Evolutionary conservation across 2,888 invertebrate species (phyloP), one percentile per base, ranked within the genome.

Genomic region (Ecliptopera silaceata): DNA sequence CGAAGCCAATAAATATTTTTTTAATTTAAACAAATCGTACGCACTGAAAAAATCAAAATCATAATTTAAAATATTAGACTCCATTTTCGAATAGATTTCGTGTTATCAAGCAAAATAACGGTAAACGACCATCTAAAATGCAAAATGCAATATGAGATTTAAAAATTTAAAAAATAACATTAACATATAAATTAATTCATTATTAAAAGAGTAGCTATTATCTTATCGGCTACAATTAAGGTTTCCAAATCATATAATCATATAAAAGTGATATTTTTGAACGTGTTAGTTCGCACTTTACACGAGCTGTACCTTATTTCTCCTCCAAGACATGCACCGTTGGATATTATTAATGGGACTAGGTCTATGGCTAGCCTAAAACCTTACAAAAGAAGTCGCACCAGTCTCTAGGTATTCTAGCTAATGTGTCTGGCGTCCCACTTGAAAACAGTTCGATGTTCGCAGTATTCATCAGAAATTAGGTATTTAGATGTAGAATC

Each of bases 351-450:
- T 65, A 66, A 64, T 66, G 60, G 61, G 61, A 52, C 56, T 68
- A 71, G 72, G 75, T 68, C 74, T 78, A 75, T 56, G 69, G 72
- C 72, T 72, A 68, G 69, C 65, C 74, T 73, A 68, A 76, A 75
- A 78, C 76, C 70, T 72, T 76, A 83, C 82, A 82, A 84, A 83
- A 79, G 77, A 77, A 78, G 74, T 71, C 75, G 75, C 77, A 80
- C 72, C 73, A 81, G 79, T 80, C 82, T 84, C 84, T 84, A 71
- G 78, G 84, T 80, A 82, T 82, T 76, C 76, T 68, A 77, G 75
- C 79, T 88, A 88, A 87, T 88, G 87, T 72, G 87, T 88, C 86
- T 87, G 82, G 84, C 77, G 85, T 78, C 84, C 86, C 77, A 86
- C 77, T 82, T 86, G 68, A 76, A 77, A 77, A 78, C 69, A 75